Conservation (phyloP, 2,888 invertebrate species). For the Pheosia tremula region DNA sequence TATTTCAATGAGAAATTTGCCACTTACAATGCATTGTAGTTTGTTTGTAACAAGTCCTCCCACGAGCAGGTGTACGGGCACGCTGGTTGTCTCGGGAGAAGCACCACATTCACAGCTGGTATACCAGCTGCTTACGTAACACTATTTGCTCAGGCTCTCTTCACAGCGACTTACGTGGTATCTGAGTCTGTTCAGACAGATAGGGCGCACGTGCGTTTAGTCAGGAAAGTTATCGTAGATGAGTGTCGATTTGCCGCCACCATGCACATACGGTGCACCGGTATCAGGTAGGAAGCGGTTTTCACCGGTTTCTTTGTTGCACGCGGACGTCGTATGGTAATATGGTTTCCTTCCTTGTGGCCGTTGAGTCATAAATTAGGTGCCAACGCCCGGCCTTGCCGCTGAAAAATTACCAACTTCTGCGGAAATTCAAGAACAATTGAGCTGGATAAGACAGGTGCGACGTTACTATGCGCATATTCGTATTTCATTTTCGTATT, state of each 20-base stretch:
- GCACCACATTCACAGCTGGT: no score
- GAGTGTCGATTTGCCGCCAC: slow-evolving; percentile 10
- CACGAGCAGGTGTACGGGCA: no score
- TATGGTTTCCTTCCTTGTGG: slow-evolving; percentile 75
- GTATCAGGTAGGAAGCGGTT: slow-evolving; percentile 64
- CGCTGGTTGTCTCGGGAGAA: no score
- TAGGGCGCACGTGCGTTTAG: no score
- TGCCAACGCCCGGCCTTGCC: slow-evolving; percentile 66
- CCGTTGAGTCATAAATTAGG: slow-evolving; percentile 73
- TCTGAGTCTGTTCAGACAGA: no score
- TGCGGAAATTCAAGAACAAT: slow-evolving; percentile 55
- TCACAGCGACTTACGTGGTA: no score
- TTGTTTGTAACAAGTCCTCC: no score
- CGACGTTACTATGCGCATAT: not conserved
- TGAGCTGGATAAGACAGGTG: slow-evolving; percentile 34
- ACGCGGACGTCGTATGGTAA: slow-evolving; percentile 78
- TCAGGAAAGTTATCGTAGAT: slow-evolving; percentile 1
- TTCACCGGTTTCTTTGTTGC: slow-evolving; percentile 69
- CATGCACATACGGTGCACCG: slow-evolving; percentile 48
- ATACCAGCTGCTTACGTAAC: no score
- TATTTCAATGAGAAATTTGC: no score
- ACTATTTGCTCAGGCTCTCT: no score
- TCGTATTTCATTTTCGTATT: no score
- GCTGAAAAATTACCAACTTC: slow-evolving; percentile 78
- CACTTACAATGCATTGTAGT: no score